phyloP scores from a whole-genome alignment of 1,140 invertebrate genomes.

The Sesamia nonagrioides region DNA sequence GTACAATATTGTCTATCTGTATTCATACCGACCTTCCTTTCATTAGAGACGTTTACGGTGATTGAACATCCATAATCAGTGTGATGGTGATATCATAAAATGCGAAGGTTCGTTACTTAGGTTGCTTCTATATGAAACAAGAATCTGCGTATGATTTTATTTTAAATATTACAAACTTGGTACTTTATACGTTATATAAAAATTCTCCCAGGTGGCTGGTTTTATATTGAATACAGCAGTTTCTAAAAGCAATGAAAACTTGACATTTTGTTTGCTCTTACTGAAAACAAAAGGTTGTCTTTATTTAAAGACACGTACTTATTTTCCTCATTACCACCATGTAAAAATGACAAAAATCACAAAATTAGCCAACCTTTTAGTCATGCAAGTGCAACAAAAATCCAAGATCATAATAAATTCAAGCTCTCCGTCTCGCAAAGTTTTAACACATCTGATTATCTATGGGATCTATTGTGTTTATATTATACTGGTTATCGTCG shows the following conservation, averaged over 20 bases:
- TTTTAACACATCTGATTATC: slow-evolving; percentile 5
- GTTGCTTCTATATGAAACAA: background rate
- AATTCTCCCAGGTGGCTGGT: no score
- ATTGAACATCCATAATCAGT: slow-evolving; percentile 38
- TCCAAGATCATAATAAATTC: background rate
- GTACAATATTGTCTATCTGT: slow-evolving; percentile 3
- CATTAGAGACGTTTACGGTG: slow-evolving; percentile 43
- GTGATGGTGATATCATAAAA: slow-evolving; percentile 32
- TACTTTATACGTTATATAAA: no score
- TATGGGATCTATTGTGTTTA: background rate
- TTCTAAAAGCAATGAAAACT: no score
- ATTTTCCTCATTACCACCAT: no score
- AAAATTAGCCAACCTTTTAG: no score
- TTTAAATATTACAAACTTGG: no score
- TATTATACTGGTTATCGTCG: slow-evolving; percentile 1
- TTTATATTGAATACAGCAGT: no score
- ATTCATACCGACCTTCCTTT: slow-evolving; percentile 41
- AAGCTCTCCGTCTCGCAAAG: background rate
- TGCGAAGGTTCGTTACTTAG: slow-evolving; percentile 27
- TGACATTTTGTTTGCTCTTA: no score
- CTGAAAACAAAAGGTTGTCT: no score
- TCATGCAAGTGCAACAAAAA: background rate
- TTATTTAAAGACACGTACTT: no score
- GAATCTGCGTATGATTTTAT: background rate
- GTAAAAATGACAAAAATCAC: no score